Evolutionary conservation across 1,140 invertebrate species (phyloP), one percentile per base, ranked within the genome.

Genomic region (Neuroterus valhalla): DNA sequence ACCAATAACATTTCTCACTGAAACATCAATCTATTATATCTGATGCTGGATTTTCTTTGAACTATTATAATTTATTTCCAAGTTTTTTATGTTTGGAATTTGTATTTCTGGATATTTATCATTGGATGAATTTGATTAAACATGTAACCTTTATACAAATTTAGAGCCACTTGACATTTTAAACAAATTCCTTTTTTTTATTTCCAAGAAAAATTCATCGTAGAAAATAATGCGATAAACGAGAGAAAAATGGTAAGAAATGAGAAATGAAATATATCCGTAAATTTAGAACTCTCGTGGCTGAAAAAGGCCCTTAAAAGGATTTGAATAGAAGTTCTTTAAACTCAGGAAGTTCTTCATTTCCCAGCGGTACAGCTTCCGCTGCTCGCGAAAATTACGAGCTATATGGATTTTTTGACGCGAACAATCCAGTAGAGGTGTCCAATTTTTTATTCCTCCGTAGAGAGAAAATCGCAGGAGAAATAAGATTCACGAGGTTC

Each of bases 371-470:
- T 62, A 62, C 26, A 31, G 55, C 14, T 62, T 62, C 55, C 55
- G 26, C 31, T 26, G 26, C 55, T 62, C 12, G 26, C 14, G 12
- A 62, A 62, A 62, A 62, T 62, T 62, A n/a, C 26, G 55, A 62
- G 26, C n/a, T 62, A 62, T 62, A 62, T 62, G 55, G 23, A 62
- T 62, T 62, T 62, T 62, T 31, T 23, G 55, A 62, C 55, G 31
- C 31, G 31, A 38, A 38, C 26, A 62, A 26, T 31, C 26, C n/a
- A 3, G 26, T 23, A 62, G 21, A 38, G 3, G 23, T 31, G 55
- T 62, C 31, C 23, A 62, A 38, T 38, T 62, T n/a, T n/a, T n/a
- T n/a, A n/a, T n/a, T n/a, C n/a, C 55, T 62, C 55, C 15, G 19
- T 4, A 21, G 26, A 38, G 3, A 26, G 55, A 62, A 62, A 31